Percentiles rank a stretch among this genome's conserved stretches.
Evolutionary conservation across 2,797 vertebrate species (phyloP).

Genomic region (Luscinia luscinia): DNA sequence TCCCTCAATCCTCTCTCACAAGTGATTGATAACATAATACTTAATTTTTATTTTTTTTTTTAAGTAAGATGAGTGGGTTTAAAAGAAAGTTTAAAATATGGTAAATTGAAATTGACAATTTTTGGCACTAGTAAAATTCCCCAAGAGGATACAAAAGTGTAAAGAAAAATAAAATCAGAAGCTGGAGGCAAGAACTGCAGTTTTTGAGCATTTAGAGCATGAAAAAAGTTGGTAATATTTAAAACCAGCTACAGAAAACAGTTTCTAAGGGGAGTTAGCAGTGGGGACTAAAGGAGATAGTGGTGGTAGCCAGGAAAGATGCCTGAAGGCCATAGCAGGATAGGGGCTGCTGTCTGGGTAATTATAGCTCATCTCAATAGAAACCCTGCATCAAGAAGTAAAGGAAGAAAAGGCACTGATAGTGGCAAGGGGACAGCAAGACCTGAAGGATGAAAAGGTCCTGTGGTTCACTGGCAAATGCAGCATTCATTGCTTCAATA

Average conservation of each 20-base stretch:
- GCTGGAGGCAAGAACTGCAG: slow-evolving; percentile 49
- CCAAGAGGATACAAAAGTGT: not conserved
- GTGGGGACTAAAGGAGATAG: slow-evolving; percentile 9
- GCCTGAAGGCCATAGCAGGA: slow-evolving; percentile 25
- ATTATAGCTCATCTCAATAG: slow-evolving; percentile 21
- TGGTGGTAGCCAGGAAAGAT: slow-evolving; percentile 15
- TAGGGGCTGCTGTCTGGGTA: not conserved
- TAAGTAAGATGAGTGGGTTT: not conserved
- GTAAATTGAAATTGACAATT: slow-evolving; percentile 34
- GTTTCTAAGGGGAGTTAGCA: slow-evolving; percentile 43
- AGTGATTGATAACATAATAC: slow-evolving; percentile 23
- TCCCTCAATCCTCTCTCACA: slow-evolving; percentile 19
- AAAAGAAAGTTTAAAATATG: slow-evolving; percentile 43
- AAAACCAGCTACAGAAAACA: slow-evolving; percentile 25
- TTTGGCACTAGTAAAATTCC: slow-evolving; percentile 6
- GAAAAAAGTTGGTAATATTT: slow-evolving; percentile 43
- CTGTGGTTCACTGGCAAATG: not conserved
- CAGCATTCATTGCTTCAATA: not conserved
- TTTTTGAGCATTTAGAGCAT: slow-evolving; percentile 57
- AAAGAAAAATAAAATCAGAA: slow-evolving; percentile 29
- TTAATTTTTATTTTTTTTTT: not conserved
- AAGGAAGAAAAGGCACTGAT: not conserved
- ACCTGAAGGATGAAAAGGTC: not conserved
- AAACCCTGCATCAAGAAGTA: not conserved
- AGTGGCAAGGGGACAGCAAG: not conserved